Evolutionary conservation across 2,797 vertebrate species (phyloP).

Genomic region (Monodelphis domestica): DNA sequence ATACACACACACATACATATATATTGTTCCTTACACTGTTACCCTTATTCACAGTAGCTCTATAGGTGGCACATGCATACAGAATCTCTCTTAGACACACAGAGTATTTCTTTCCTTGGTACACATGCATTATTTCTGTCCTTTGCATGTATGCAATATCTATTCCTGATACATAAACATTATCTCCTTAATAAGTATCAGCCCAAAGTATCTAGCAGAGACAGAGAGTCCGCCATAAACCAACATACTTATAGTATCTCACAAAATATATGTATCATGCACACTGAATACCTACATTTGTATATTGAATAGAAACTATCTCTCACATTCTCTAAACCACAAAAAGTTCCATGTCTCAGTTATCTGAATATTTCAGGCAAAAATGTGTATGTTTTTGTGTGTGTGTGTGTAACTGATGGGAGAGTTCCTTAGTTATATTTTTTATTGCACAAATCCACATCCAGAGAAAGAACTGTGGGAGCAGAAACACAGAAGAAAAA

Average conservation of each 20-base stretch:
- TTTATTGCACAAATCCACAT: too few relatives aligned
- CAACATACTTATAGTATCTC: neutral
- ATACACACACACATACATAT: neutral
- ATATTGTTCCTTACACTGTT: neutral
- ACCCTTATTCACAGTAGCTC: neutral
- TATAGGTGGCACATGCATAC: neutral
- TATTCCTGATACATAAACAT: neutral
- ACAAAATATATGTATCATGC: neutral
- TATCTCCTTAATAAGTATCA: neutral
- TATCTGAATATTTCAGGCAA: neutral
- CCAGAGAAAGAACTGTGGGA: too few relatives aligned
- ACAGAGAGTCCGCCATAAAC: neutral
- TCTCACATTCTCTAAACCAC: neutral
- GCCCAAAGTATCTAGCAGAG: neutral
- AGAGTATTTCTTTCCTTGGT: neutral
- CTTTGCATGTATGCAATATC: neutral
- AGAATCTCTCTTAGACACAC: neutral
- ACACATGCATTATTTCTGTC: neutral
- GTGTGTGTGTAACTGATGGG: too few relatives aligned
- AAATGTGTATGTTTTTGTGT: neutral
- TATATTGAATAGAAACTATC: neutral
- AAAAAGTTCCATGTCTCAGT: neutral
- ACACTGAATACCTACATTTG: neutral
- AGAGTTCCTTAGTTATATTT: too few relatives aligned
- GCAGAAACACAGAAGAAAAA: too few relatives aligned